phyloP scores from a whole-genome alignment of 2,113 vertebrate genomes.

The Seriola quinqueradiata region DNA sequence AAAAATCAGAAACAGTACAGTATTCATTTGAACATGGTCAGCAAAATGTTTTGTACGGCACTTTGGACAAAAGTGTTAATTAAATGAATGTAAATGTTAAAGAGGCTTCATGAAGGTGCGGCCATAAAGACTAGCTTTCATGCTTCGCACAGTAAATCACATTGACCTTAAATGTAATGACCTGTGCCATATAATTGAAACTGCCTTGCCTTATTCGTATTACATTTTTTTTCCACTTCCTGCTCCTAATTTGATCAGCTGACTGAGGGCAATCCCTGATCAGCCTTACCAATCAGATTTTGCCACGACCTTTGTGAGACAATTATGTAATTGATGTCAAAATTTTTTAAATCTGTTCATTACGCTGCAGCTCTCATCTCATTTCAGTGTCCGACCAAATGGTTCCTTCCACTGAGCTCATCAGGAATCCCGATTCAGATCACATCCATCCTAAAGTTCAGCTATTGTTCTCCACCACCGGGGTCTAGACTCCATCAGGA shows the following conservation, averaged over 20 bases:
- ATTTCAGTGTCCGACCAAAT: no score
- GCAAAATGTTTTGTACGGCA: background rate
- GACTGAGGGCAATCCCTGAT: background rate
- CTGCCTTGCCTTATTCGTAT: background rate
- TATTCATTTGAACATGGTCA: background rate
- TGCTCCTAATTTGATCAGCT: background rate
- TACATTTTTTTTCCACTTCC: background rate
- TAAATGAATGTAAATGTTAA: no score
- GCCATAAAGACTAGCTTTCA: background rate
- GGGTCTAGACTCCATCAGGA: background rate
- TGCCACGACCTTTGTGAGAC: no score
- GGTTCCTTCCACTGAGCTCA: background rate
- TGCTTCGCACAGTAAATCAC: background rate
- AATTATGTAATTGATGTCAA: no score
- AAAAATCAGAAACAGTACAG: background rate
- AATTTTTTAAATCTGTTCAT: no score
- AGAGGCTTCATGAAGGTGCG: no score
- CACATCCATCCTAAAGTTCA: background rate
- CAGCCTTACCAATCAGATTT: no score
- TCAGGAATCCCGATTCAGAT: background rate
- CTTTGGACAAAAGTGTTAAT: background rate
- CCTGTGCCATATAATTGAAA: background rate
- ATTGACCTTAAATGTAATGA: background rate
- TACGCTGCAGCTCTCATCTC: no score
- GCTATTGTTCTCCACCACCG: no score